Evolutionary conservation across 2,888 invertebrate species (phyloP), one percentile per base, ranked within the genome.

Genomic region (Megalurothrips usitatus): DNA sequence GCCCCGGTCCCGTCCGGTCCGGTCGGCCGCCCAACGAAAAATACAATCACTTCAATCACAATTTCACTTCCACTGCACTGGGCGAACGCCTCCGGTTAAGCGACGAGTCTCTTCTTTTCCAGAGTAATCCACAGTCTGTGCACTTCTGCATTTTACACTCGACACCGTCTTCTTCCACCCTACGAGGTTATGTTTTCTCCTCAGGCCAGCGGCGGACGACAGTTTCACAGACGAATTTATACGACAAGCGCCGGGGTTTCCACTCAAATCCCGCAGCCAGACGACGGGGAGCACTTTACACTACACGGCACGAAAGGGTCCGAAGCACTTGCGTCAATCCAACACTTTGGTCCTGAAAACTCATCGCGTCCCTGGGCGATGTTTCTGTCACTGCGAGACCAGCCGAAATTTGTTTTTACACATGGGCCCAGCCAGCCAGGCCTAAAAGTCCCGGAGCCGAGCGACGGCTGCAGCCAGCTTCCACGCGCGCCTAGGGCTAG

Each of bases 401-500:
- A 75, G 68, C 68, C 68, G 26, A 75, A 75, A 26, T 75, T 75
- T 75, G 68, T 75, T 75, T 75, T 75, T 75, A 75, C 68, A 75
- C 68, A 75, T 75, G 68, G 68, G 68, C 12, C 12, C 68, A 26
- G 68, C 68, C n/a, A 23, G 68, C 68, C 58, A 58, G 58, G 68
- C 68, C 68, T 75, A 26, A 43, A 43, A 43, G 34, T 43, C 34
- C 34, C 34, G 3, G 34, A 43, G 34, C 34, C 26, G 68, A 26
- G 68, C 68, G 58, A 26, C 23, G 6, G 68, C 68, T 26, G 10
- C 68, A 23, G 23, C 23, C 58, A 26, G 23, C 68, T 75, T 26
- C 68, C 12, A 11, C 68, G 26, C 68, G 23, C 68, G 23, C 68
- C n/a, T n/a, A n/a, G n/a, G n/a, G 68, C 68, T 23, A 26, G 68